Evolutionary conservation across 2,113 vertebrate genomes (phyloP).

Genomic region (Pseudopodoces humilis): DNA sequence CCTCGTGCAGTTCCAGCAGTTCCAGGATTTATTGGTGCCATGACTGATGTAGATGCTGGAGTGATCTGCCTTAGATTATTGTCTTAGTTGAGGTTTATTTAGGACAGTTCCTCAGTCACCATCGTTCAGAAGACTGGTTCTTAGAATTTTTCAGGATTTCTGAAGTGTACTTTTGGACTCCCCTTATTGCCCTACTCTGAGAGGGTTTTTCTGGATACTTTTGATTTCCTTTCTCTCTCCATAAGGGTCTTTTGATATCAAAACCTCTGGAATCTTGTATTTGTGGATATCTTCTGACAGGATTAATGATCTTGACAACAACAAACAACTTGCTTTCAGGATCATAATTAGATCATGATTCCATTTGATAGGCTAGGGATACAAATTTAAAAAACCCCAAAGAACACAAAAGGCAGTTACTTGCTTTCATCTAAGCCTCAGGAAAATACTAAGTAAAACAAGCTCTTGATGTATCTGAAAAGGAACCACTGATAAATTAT

Average conservation of each 20-base stretch:
- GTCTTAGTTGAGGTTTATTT: not conserved
- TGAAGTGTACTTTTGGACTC: not conserved
- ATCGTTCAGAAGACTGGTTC: not conserved
- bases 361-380: not conserved
- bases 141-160: not conserved
- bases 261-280: not conserved
- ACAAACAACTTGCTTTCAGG: not conserved
- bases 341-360: not conserved
- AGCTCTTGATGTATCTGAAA: not conserved
- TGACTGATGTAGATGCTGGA: not conserved
- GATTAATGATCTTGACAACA: not conserved
- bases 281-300: not conserved
- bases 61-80: not conserved
- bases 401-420: not conserved
- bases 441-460: not conserved
- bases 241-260: not conserved
- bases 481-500: not conserved
- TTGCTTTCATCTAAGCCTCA: not conserved
- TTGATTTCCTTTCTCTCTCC: not conserved
- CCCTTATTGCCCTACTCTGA: not conserved
- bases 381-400: not conserved
- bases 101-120: not conserved
- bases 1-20: not conserved
- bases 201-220: not conserved
- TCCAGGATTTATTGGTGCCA: not conserved